Evolutionary conservation across 35 echinoderm and acorn worm genomes (phyloP).

Genomic region (Amphiura filiformis): DNA sequence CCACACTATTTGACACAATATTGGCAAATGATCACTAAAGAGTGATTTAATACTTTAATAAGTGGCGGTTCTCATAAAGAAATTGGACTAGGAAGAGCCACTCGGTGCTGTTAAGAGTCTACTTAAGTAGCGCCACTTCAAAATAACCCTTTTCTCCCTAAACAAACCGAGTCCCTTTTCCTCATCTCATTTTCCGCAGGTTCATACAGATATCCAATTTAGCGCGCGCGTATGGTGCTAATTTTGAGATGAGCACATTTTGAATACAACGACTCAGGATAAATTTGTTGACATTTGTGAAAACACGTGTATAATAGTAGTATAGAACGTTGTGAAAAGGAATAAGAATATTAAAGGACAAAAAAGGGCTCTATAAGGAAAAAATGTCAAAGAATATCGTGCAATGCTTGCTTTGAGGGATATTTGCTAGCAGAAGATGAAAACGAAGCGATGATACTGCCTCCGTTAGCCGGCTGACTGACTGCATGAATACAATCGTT

Average conservation of each 20-base stretch:
- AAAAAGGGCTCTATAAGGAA: neutral
- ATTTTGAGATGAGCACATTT: neutral
- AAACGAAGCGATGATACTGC: neutral
- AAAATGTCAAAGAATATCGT: neutral
- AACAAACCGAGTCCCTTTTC: too few relatives aligned
- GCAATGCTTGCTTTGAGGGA: neutral
- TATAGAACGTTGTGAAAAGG: neutral
- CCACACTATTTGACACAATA: neutral
- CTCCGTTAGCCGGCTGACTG: neutral
- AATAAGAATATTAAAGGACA: neutral
- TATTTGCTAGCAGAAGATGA: neutral
- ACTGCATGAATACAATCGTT: neutral
- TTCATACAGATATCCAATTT: too few relatives aligned
- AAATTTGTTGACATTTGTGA: constrained; percentile 5
- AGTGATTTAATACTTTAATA: neutral
- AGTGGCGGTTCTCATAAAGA: neutral
- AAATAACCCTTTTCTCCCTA: neutral
- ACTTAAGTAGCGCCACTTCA: constrained; percentile 10
- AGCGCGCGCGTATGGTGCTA: neutral
- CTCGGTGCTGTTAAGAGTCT: neutral
- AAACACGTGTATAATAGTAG: too few relatives aligned
- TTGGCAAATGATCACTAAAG: neutral
- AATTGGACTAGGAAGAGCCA: neutral
- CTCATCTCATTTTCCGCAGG: too few relatives aligned
- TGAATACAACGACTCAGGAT: neutral